Conservation (phyloP, 2,797 vertebrate species). For the Neostethus bicornis region DNA sequence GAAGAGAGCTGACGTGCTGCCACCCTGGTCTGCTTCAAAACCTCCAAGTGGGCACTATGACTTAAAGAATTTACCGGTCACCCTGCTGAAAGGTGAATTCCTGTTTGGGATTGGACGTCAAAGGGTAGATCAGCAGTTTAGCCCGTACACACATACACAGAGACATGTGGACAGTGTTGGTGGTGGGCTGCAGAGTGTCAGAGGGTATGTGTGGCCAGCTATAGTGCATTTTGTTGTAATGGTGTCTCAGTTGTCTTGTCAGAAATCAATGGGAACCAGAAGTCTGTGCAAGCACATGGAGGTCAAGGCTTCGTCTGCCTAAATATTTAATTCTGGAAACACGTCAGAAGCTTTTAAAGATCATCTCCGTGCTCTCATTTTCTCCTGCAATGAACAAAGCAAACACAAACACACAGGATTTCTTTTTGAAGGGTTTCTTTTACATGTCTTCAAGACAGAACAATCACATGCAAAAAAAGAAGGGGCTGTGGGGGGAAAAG, state of each 20-base stretch:
- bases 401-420: slow-evolving; percentile 19
- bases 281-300: slow-evolving; percentile 85
- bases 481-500: too few relatives aligned
- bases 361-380: slow-evolving; percentile 80
- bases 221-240: slow-evolving; percentile 98
- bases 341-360: slow-evolving; percentile 94
- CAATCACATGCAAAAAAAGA: background rate
- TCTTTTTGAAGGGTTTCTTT: slow-evolving; percentile 13
- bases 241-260: slow-evolving; percentile 93
- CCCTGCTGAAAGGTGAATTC: slow-evolving; percentile 29
- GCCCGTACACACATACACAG: slow-evolving; percentile 27
- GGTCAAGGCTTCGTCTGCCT: slow-evolving; percentile 90
- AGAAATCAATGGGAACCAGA: slow-evolving; percentile 95
- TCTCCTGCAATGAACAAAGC: slow-evolving; percentile 35
- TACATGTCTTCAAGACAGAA: slow-evolving; percentile 20
- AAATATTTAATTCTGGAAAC: slow-evolving; percentile 96
- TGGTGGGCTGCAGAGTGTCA: slow-evolving; percentile 81
- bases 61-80: slow-evolving; percentile 28
- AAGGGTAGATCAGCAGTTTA: slow-evolving; percentile 40
- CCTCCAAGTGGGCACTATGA: slow-evolving; percentile 18
- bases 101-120: slow-evolving; percentile 5
- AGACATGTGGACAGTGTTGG: slow-evolving; percentile 17
- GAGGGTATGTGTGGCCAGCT: slow-evolving; percentile 84
- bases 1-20: slow-evolving; percentile 31
- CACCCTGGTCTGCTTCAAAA: background rate